Conservation (phyloP, 2,797 vertebrate species). For the Myiothlypis chrysogaster region DNA sequence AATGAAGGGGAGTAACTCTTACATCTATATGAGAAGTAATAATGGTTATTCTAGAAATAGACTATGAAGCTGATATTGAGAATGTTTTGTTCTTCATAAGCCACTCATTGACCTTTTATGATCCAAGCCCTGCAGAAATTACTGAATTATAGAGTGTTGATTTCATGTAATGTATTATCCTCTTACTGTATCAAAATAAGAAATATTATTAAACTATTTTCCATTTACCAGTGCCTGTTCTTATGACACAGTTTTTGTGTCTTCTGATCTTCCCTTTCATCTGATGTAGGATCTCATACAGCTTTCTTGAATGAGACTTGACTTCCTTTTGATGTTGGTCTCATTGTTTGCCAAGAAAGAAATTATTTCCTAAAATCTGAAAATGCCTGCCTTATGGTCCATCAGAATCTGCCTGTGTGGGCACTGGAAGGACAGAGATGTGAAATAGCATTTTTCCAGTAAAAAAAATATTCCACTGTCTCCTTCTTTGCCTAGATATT, state of each 20-base stretch:
- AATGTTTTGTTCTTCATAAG: conserved; percentile 13
- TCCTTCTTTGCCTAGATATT: background rate
- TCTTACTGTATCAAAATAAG: background rate
- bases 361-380: background rate
- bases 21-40: conserved; percentile 21
- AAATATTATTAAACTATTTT: background rate
- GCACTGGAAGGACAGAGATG: background rate
- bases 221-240: background rate
- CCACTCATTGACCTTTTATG: background rate
- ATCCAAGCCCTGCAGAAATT: background rate
- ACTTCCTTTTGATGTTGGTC: background rate
- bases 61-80: background rate
- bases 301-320: background rate
- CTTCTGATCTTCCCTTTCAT: background rate
- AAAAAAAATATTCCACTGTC: background rate
- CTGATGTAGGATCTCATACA: background rate
- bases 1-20: conserved; percentile 44
- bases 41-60: conserved; percentile 36
- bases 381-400: background rate
- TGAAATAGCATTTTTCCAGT: background rate
- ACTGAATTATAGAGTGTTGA: conserved; percentile 1
- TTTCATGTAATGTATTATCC: background rate
- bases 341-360: background rate
- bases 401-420: background rate
- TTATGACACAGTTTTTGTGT: background rate